Conservation (phyloP, 1,140 invertebrate species). For the Subanguina moxae region DNA sequence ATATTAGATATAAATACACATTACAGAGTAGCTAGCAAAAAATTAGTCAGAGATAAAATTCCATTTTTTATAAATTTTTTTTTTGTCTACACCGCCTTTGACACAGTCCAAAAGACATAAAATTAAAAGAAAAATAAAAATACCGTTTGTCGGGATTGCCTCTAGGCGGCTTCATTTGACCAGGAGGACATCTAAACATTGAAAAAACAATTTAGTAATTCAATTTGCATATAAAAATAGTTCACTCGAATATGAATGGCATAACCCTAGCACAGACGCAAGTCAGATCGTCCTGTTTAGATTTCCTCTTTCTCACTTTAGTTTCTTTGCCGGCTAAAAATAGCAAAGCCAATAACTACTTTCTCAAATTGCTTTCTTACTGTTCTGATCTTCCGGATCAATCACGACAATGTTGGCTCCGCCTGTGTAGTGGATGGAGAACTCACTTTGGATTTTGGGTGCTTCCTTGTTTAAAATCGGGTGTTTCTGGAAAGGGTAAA, state of each 20-base stretch:
- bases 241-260: constrained; percentile 27
- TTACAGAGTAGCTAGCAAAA: too few relatives aligned
- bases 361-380: not conserved
- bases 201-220: too few relatives aligned
- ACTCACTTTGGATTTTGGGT: not conserved
- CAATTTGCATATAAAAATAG: too few relatives aligned
- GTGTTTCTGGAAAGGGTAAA: not conserved
- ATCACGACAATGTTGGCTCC: constrained; percentile 6
- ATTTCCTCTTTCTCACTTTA: constrained; percentile 4
- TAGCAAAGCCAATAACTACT: not conserved
- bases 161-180: constrained; percentile 17
- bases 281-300: constrained; percentile 3
- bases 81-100: too few relatives aligned
- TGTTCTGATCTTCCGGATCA: constrained; percentile 14
- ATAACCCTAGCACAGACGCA: constrained; percentile 16
- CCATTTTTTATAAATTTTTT: too few relatives aligned
- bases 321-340: constrained; percentile 7
- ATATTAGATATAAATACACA: too few relatives aligned
- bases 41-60: too few relatives aligned
- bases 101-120: too few relatives aligned
- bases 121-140: too few relatives aligned
- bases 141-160: constrained; percentile 26
- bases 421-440: constrained; percentile 7
- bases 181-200: not conserved
- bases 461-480: not conserved